These are phyloP conservation scores for Petroica traversi DNA, from an alignment of 2,113 vertebrate genomes.

Conservation along the genomic window DNA sequence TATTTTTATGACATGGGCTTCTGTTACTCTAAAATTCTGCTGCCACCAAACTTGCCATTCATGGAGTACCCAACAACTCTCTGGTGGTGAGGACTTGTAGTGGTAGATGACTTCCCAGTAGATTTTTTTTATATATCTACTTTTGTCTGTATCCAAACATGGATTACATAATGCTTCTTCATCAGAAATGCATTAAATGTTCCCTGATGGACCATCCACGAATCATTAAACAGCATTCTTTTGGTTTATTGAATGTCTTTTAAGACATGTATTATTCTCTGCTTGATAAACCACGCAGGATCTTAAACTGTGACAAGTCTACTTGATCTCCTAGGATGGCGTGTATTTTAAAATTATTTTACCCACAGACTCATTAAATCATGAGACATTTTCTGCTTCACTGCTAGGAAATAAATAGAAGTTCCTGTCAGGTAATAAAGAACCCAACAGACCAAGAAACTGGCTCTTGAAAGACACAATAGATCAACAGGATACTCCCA, in stretches of 20 bases:
- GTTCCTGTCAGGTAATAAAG: conserved; percentile 25
- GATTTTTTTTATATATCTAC: background rate
- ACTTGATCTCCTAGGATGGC: background rate
- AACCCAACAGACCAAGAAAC: background rate
- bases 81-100: background rate
- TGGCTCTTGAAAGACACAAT: background rate
- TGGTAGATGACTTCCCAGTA: background rate
- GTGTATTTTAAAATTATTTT: background rate
- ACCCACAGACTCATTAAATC: conserved; percentile 8
- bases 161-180: background rate
- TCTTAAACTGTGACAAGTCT: background rate
- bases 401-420: conserved; percentile 11
- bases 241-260: background rate
- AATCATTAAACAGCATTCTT: background rate
- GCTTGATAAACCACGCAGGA: background rate
- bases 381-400: background rate
- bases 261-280: background rate
- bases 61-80: background rate
- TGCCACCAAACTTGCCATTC: background rate
- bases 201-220: background rate
- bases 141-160: background rate
- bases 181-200: background rate
- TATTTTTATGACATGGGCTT: background rate
- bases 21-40: background rate
- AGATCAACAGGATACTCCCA: background rate